Base-by-base conservation (phyloP, 2,797 vertebrate genomes). In the Eulemur rubriventer region DNA sequence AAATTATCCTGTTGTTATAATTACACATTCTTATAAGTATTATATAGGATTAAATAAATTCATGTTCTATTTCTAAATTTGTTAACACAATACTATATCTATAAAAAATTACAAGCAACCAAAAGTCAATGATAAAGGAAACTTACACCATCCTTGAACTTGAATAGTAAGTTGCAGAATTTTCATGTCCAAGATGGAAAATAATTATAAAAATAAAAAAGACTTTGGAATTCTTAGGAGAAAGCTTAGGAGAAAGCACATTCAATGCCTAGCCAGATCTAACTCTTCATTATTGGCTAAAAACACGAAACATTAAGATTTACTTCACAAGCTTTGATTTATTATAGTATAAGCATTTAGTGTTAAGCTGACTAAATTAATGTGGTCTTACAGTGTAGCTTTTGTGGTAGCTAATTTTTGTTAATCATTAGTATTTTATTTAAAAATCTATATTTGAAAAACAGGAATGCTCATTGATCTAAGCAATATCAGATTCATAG, bases 131-230 rank as follows among this genome's bases (percentile, higher is more conserved):
- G n/a, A 89, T 70, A 69, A 94, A 89, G 48, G 26, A 82, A 93
- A 89, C 67, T 85, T 80, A 72, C 6, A 69, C 6, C 13, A 83
- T 93, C 28, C 17, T 43, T 86, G 50, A 95, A 70, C 33, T 10
- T 88, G 38, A 79, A 61, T 9, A 50, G 30, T 55, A 61, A 95
- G 20, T 20, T 88, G 33, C 4, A 89, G 28, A 57, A 79, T 57
- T 59, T 78, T 76, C 24, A 18, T 20, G 5, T 84, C 13, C 30
- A 91, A 83, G 91, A 69, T 55, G 28, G 20, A 89, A 90, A 94
- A 84, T 52, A 76, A 91, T 76, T 81, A 43, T 94, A 46, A 85
- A 93, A 93, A 22, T 48, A 35, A 59, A 78, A 90, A 90, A 50
- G 48, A n/a, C 22, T 91, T 10, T 18, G 20, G 43, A 69, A 12